Evolutionary conservation across 2,113 vertebrate species (phyloP).

Genomic region (Channa argus): DNA sequence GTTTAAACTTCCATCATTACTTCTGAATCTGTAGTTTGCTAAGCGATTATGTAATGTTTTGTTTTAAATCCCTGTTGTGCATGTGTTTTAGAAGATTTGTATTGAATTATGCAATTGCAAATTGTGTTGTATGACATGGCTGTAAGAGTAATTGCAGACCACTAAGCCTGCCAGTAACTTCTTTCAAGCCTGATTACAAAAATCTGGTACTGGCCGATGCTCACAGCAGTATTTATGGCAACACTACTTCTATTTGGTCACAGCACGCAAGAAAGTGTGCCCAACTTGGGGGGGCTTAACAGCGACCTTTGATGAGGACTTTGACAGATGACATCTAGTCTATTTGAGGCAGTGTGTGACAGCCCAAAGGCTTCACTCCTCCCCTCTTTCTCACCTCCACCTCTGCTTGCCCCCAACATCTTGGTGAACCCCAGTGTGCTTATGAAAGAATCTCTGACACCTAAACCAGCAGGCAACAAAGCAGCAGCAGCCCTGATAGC

Average conservation of each 20-base stretch:
- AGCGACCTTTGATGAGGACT: slow-evolving; percentile 73
- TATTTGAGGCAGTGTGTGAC: slow-evolving; percentile 34
- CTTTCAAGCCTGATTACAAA: slow-evolving; percentile 71
- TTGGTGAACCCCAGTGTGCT: slow-evolving; percentile 79
- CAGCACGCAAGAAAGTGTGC: slow-evolving; percentile 70
- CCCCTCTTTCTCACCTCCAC: slow-evolving; percentile 21
- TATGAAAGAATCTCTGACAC: slow-evolving; percentile 80
- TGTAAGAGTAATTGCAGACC: slow-evolving; percentile 64
- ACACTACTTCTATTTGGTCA: slow-evolving; percentile 69
- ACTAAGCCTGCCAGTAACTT: slow-evolving; percentile 53
- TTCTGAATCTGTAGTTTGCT: slow-evolving; percentile 49
- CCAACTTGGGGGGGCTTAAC: slow-evolving; percentile 50
- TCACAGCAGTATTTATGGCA: slow-evolving; percentile 53
- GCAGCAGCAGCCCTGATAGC: slow-evolving; percentile 71
- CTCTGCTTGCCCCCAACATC: slow-evolving; percentile 71
- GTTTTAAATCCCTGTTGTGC: slow-evolving; percentile 33
- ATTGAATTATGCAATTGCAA: slow-evolving; percentile 56
- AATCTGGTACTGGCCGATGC: slow-evolving; percentile 58
- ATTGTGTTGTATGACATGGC: slow-evolving; percentile 65
- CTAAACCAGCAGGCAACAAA: slow-evolving; percentile 84
- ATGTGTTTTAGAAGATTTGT: slow-evolving; percentile 48
- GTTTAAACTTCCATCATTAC: slow-evolving; percentile 40
- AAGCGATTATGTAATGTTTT: slow-evolving; percentile 56
- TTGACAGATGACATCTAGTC: slow-evolving; percentile 78
- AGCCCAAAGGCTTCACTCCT: slow-evolving; percentile 42